Percentiles rank a stretch among this genome's conserved stretches.
Evolutionary conservation across 2,113 vertebrate genomes (phyloP).

Genomic region (Spea multiplicata): DNA sequence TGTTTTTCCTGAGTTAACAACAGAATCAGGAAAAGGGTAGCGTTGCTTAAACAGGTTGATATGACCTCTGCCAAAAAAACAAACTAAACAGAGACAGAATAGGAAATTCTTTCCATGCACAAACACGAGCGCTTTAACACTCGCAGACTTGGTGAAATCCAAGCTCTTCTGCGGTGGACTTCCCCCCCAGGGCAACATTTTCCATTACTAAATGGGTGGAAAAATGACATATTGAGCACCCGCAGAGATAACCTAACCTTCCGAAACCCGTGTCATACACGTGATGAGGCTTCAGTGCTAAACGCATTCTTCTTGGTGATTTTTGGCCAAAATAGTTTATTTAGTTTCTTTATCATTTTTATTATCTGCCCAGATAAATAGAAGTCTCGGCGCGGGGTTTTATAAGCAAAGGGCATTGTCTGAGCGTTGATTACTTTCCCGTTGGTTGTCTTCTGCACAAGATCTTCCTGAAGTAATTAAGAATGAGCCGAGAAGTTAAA

Average conservation of each 20-base stretch:
- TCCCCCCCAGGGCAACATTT: slow-evolving; percentile 54
- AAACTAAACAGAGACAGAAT: slow-evolving; percentile 54
- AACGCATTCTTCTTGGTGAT: no score
- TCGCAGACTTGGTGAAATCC: slow-evolving; percentile 58
- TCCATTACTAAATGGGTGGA: slow-evolving; percentile 58
- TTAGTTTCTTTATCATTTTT: no score
- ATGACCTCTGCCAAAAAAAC: slow-evolving; percentile 49
- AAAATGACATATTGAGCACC: slow-evolving; percentile 46
- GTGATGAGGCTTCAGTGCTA: no score
- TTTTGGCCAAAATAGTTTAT: no score
- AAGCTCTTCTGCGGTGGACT: slow-evolving; percentile 54
- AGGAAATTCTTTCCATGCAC: slow-evolving; percentile 58
- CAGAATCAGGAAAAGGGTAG: slow-evolving; percentile 71
- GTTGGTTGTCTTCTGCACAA: background rate
- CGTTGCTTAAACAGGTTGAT: slow-evolving; percentile 53
- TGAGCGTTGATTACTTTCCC: background rate
- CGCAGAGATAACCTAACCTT: background rate
- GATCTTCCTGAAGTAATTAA: background rate
- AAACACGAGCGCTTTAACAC: slow-evolving; percentile 60
- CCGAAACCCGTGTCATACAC: no score
- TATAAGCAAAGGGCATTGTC: background rate
- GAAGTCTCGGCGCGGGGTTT: background rate
- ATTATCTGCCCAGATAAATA: no score
- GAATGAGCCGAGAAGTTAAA: no score
- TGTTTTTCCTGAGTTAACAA: slow-evolving; percentile 71